Conservation (phyloP, 2,888 invertebrate species). For the Hirtodrosophila alboralis region DNA sequence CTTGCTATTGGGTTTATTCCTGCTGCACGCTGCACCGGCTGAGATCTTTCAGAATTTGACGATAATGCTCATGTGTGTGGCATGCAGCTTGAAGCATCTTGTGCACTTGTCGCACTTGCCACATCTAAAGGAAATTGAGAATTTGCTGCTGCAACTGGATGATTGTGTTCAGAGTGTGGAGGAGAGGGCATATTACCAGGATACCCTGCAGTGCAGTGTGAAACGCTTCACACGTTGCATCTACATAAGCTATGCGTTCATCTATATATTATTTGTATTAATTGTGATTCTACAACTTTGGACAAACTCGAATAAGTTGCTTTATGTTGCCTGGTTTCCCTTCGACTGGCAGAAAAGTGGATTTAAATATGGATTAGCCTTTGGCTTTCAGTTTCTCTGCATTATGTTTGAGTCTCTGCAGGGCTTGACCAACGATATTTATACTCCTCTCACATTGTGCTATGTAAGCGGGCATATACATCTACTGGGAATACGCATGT, state of each 20-base stretch:
- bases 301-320: slow-evolving; percentile 12
- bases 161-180: slow-evolving; percentile 24
- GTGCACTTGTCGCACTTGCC: slow-evolving; percentile 38
- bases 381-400: slow-evolving; percentile 38
- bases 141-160: slow-evolving; percentile 42
- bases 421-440: slow-evolving; percentile 52
- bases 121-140: slow-evolving; percentile 43
- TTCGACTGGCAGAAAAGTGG: slow-evolving; percentile 42
- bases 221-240: slow-evolving; percentile 40
- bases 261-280: slow-evolving; percentile 34
- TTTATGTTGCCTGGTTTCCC: slow-evolving; percentile 61
- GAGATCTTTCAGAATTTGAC: slow-evolving; percentile 52
- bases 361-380: slow-evolving; percentile 8
- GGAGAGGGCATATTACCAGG: slow-evolving; percentile 45
- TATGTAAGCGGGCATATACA: slow-evolving; percentile 57
- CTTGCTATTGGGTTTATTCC: slow-evolving; percentile 49
- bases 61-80: slow-evolving; percentile 28
- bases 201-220: slow-evolving; percentile 19
- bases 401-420: slow-evolving; percentile 20
- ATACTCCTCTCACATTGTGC: slow-evolving; percentile 54
- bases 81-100: slow-evolving; percentile 59
- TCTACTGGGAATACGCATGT: slow-evolving; percentile 52
- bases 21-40: slow-evolving; percentile 22
- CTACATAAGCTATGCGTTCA: slow-evolving; percentile 31
- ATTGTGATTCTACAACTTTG: slow-evolving; percentile 10